Base-by-base conservation (phyloP, 2,888 invertebrate genomes). In the Chymomyza fuscimana region DNA sequence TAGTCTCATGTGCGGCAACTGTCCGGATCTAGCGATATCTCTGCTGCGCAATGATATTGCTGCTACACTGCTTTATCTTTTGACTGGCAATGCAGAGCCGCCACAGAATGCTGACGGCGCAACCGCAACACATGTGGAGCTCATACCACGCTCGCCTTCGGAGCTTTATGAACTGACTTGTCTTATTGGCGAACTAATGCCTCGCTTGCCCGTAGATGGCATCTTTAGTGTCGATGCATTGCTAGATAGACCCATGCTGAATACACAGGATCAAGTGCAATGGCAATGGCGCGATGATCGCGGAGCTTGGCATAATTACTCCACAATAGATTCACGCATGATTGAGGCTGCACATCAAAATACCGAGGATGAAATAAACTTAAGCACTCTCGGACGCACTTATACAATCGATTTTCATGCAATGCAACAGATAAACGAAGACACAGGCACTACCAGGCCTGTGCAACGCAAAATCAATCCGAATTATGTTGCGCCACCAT, bases 261-360 rank as follows among this genome's bases (percentile, higher is more conserved):
- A 94, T 32, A 93, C 94, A 7, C 94, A 95, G 88, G 96, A 97
- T 90, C 94, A 95, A 70, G 96, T 98, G 4, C 95, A 96, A 79
- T 99, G 99, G 99, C 98, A 98, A 92, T 99, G 99, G 99, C 94
- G 97, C 66, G 99, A 99, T 91, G 98, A 99, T 92, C 94, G 97
- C 89, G 97, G 96, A 87, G 93, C 98, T 93, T 97, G 95, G 95
- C 98, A 98, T 90, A 96, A 97, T 6, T 99, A 99, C 92, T 96
- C 97, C 56, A 95, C 96, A 81, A 96, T 98, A 71, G 99, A 99
- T 93, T 97, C 97, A 80, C 95, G 97, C 79, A 97, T 98, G 81
- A 96, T 99, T 76, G 99, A 99, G 93, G 97, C 97, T 73, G 98
- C 98, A 32, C 97, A 97, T 92, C 95, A 96, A 89, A 96, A 96